Evolutionary conservation across 1,140 invertebrate species (phyloP), one percentile per base, ranked within the genome.

Genomic region (Drosophila eugracilis): DNA sequence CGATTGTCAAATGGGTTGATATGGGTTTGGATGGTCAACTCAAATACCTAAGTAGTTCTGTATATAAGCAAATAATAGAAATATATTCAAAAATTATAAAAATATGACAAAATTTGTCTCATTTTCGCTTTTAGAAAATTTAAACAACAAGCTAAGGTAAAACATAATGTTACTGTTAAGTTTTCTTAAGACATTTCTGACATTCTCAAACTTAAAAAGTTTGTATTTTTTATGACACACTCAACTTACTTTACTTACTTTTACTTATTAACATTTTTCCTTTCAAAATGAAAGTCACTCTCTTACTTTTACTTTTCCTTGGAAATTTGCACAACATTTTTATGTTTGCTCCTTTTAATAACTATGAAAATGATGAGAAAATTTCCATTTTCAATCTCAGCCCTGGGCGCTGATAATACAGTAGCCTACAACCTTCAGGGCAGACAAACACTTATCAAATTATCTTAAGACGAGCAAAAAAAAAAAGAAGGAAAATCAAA

Each of bases 371-470:
- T 65, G 10, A 36, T 63, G 47, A 24, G 32, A 6, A 19, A 36
- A 32, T 44, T 34, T 44, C 14, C 21, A 26, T 24, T 69, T 63
- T 12, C 15, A 47, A 60, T 60, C 50, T 41, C 28, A 30, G 22
- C n/a, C n/a, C n/a, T 10, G 6, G 2, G 12, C 9, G 14, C n/a
- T n/a, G n/a, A n/a, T n/a, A n/a, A 60, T 78, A 83, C 79, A 58
- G 79, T 83, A 83, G 79, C 75, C 45, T 50, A 44, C 53, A 45
- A 67, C 59, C 71, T 63, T 63, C 28, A 21, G 60, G 66, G 66
- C 76, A 63, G 53, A 63, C 69, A 73, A 81, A 86, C 80, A 86
- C 80, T 85, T 85, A 80, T 77, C 80, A 85, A 85, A 86, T 85
- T 85, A 85, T 85, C 77, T 85, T 72, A 50, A 44, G 21, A 60